Percentiles rank a stretch among this genome's conserved stretches.
Conservation (phyloP, 2,113 vertebrate species). For the Chloebia gouldiae region DNA sequence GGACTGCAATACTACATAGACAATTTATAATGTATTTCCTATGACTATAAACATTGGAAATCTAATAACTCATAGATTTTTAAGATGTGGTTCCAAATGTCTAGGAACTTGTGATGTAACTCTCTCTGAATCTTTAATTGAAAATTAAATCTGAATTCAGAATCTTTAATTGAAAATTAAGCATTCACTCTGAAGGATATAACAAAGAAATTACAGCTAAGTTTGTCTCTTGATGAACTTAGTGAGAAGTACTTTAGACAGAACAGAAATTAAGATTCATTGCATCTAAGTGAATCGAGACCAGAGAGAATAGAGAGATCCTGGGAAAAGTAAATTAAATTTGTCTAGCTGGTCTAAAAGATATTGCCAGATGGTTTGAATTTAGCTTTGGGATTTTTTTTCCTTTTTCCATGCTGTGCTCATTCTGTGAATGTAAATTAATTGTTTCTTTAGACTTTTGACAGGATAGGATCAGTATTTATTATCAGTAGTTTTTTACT, state of each 20-base stretch:
- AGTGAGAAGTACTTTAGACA: not conserved
- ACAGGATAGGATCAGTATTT: not conserved
- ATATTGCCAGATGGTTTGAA: not conserved
- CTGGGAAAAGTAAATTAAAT: conserved; percentile 26
- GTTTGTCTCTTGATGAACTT: conserved; percentile 7
- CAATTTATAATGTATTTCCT: not conserved
- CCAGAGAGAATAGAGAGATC: not conserved
- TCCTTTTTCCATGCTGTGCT: not conserved
- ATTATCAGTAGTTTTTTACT: not conserved
- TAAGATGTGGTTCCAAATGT: not conserved
- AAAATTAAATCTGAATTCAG: not conserved
- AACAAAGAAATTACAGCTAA: conserved; percentile 6
- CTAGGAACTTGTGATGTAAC: not conserved
- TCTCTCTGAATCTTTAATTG: not conserved
- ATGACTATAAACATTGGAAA: not conserved
- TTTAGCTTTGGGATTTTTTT: not conserved
- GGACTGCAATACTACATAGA: not conserved
- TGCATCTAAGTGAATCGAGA: conserved; percentile 8
- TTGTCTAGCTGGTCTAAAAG: not conserved
- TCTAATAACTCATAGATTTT: not conserved
- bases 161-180: not conserved
- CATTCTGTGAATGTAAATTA: not conserved
- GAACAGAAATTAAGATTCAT: conserved; percentile 26
- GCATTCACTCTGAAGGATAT: not conserved
- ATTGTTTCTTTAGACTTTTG: not conserved